A percentile compares a stretch with the other conserved stretches of the same genome.
Conservation (phyloP, 2,888 invertebrate genomes). For the Amitus sp. region DNA sequence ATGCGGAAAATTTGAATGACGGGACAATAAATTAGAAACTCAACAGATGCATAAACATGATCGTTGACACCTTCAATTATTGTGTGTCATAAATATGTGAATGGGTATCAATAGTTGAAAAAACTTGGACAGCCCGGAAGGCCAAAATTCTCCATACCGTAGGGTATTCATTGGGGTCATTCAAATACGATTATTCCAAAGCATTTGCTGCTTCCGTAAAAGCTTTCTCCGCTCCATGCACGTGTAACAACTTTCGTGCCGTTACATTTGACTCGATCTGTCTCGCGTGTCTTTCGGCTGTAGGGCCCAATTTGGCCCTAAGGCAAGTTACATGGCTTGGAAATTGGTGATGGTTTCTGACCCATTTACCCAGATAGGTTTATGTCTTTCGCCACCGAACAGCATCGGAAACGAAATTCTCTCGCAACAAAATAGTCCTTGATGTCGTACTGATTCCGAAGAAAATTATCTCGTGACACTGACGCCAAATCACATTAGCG, state of each 20-base stretch:
- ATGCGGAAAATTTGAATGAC: no score
- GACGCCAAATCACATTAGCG: slow-evolving; percentile 10
- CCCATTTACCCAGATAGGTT: slow-evolving; percentile 59
- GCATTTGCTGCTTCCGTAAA: slow-evolving; percentile 30
- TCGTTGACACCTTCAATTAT: no score
- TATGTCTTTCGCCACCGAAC: slow-evolving; percentile 26
- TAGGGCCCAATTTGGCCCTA: slow-evolving; percentile 49
- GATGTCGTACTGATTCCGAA: not conserved
- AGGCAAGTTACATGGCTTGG: slow-evolving; percentile 56
- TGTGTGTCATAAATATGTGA: no score
- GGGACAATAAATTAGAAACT: no score
- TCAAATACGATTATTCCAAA: slow-evolving; percentile 35
- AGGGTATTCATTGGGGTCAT: slow-evolving; percentile 20
- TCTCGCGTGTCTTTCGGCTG: slow-evolving; percentile 34
- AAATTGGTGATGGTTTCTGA: slow-evolving; percentile 59
- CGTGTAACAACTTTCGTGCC: slow-evolving; percentile 13
- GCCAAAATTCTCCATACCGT: not conserved
- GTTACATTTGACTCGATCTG: slow-evolving; percentile 18
- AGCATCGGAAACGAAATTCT: slow-evolving; percentile 26
- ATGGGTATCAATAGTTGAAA: no score
- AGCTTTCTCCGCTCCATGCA: slow-evolving; percentile 5
- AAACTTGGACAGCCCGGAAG: not conserved
- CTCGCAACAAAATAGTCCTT: slow-evolving; percentile 25
- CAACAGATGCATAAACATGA: no score
- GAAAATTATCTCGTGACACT: slow-evolving; percentile 14